These are phyloP conservation scores for Myotis davidii DNA, from an alignment of 2,113 vertebrate species.

Conservation along the genomic window DNA sequence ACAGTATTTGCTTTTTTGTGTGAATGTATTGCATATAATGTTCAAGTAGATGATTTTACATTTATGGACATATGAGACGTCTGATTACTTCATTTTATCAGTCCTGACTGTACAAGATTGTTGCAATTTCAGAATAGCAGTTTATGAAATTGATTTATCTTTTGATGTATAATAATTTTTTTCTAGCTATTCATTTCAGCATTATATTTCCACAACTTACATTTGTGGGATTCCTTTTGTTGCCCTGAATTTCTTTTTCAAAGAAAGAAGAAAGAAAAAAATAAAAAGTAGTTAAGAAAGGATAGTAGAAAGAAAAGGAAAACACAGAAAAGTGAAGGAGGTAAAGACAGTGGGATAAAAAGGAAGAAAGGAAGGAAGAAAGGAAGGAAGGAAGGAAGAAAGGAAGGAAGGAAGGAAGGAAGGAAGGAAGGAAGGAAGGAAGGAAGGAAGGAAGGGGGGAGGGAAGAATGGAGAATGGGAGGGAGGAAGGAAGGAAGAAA, in stretches of 20 bases:
- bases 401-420: not conserved
- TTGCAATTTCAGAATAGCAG: constrained; percentile 66
- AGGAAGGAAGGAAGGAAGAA: not conserved
- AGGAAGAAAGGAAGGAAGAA: not conserved
- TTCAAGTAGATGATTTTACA: constrained; percentile 77
- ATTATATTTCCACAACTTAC: constrained; percentile 51
- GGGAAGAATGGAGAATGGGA: not conserved
- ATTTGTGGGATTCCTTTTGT: constrained; percentile 67
- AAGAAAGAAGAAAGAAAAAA: constrained; percentile 23
- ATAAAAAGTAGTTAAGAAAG: not conserved
- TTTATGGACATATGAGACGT: constrained; percentile 76
- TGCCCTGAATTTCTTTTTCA: constrained; percentile 64
- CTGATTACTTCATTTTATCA: constrained; percentile 67
- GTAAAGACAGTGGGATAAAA: not conserved
- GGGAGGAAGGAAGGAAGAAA: not conserved
- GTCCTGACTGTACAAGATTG: constrained; percentile 75
- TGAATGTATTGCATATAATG: constrained; percentile 72
- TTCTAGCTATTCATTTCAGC: constrained; percentile 66
- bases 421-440: not conserved
- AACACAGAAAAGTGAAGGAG: not conserved
- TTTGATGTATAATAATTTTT: constrained; percentile 45
- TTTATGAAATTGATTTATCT: constrained; percentile 70
- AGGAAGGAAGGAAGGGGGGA: not conserved
- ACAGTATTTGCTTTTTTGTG: constrained; percentile 78
- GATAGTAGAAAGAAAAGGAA: not conserved